phyloP scores from a whole-genome alignment of 2,797 vertebrate species.

The Chrysolophus pictus region DNA sequence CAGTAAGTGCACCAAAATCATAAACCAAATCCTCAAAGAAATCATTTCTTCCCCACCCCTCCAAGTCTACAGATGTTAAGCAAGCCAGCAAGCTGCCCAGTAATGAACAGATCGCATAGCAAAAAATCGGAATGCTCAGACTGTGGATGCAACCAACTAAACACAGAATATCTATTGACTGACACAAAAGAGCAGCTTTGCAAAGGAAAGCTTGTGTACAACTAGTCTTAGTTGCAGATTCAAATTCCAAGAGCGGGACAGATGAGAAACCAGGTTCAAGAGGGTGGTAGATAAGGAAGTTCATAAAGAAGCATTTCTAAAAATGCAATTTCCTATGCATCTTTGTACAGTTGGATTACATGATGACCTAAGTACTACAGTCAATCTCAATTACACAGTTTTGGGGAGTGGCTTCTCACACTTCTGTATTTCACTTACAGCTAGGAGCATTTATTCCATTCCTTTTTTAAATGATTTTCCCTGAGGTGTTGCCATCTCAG shows the following conservation, averaged over 20 bases:
- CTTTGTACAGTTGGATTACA: neutral
- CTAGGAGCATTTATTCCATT: neutral
- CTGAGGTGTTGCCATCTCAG: rapidly evolving
- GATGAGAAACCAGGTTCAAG: neutral
- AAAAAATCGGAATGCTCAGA: neutral
- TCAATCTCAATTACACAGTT: neutral
- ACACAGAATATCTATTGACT: neutral
- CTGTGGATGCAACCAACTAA: neutral
- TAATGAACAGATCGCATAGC: neutral
- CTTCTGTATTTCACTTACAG: neutral
- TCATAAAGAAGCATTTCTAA: neutral
- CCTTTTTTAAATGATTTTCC: neutral
- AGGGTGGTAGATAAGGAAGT: neutral
- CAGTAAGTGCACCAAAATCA: neutral
- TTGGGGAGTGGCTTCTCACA: neutral
- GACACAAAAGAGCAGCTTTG: neutral
- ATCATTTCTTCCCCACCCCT: rapidly evolving
- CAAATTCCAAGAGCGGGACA: neutral
- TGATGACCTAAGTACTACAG: neutral
- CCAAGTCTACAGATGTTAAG: neutral
- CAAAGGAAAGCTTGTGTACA: neutral
- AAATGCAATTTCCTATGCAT: neutral
- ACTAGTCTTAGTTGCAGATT: neutral
- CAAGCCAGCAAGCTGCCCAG: rapidly evolving
- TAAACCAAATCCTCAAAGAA: neutral